These are phyloP conservation scores for Proteles cristata DNA, from an alignment of 2,113 vertebrate genomes.

Conservation along the genomic window DNA sequence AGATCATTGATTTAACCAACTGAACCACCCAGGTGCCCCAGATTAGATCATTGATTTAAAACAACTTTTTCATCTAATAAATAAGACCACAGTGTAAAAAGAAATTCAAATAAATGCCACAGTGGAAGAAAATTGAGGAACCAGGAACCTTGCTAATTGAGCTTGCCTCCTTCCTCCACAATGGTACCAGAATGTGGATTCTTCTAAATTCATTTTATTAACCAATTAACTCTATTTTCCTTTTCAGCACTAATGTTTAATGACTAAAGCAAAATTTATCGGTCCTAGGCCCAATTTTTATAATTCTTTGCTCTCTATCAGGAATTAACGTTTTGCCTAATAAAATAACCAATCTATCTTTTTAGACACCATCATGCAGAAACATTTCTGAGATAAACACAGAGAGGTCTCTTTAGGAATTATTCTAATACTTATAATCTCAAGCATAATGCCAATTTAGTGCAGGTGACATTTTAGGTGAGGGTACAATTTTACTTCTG, in stretches of 20 bases:
- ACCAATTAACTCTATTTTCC: not conserved
- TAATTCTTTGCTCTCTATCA: not conserved
- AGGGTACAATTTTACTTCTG: not conserved
- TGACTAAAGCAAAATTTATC: not conserved
- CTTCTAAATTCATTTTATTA: conserved; percentile 5
- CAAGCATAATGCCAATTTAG: not conserved
- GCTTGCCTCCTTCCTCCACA: not conserved
- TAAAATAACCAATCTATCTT: not conserved
- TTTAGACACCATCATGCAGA: not conserved
- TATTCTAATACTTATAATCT: not conserved
- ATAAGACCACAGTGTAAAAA: not conserved
- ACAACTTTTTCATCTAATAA: not conserved
- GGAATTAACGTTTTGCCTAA: not conserved
- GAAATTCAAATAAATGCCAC: not conserved
- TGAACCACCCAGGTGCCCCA: too few relatives aligned
- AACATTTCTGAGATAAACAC: not conserved
- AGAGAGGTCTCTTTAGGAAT: not conserved
- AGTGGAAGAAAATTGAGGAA: not conserved
- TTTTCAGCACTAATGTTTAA: not conserved
- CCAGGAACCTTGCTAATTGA: not conserved
- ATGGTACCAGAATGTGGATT: not conserved
- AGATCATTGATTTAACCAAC: not conserved
- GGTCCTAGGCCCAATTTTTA: not conserved
- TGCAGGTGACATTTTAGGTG: conserved; percentile 1
- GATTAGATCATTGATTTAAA: not conserved